Evolutionary conservation across 92 coral and sea anemone species (phyloP).

Genomic region (Nematostella vectensis): DNA sequence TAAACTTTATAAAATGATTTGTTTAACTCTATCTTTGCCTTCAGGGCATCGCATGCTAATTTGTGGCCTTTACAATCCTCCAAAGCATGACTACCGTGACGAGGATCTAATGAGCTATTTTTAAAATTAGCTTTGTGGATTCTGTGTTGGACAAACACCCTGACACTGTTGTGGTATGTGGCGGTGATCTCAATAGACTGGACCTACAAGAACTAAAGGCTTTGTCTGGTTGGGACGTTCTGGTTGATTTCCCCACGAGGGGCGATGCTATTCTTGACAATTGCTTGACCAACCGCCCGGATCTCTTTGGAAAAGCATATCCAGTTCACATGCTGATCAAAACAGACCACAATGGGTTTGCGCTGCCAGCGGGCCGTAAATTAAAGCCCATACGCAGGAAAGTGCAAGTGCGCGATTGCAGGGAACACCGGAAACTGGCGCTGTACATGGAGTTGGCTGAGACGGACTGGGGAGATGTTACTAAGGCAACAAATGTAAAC

Average conservation of each 20-base stretch:
- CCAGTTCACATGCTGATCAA: conserved; percentile 40
- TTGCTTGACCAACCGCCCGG: conserved; percentile 48
- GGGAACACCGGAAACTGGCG: conserved; percentile 40
- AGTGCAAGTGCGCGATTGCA: too few species aligned
- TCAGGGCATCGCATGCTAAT: too few species aligned
- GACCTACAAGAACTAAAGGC: conserved; percentile 22
- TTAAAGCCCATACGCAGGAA: too few species aligned
- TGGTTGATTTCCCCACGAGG: too few species aligned
- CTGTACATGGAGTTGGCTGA: conserved; percentile 21
- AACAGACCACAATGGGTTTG: too few species aligned
- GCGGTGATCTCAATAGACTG: too few species aligned
- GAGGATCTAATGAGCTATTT: conserved; percentile 30
- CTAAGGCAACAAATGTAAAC: too few species aligned
- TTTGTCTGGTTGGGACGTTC: conserved; percentile 41
- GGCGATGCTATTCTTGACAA: too few species aligned
- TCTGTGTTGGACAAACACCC: conserved; percentile 35
- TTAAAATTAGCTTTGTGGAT: conserved; percentile 28
- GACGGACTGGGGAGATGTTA: conserved; percentile 23
- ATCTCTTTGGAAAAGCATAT: conserved; percentile 40
- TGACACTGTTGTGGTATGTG: conserved; percentile 32
- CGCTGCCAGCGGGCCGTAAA: too few species aligned
- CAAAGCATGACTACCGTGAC: too few species aligned
- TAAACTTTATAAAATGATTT: conserved; percentile 18
- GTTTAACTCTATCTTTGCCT: conserved; percentile 31
- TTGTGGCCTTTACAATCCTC: too few species aligned